phyloP scores from a whole-genome alignment of 2,113 vertebrate species.

The Microcebus lehilahytsara region DNA sequence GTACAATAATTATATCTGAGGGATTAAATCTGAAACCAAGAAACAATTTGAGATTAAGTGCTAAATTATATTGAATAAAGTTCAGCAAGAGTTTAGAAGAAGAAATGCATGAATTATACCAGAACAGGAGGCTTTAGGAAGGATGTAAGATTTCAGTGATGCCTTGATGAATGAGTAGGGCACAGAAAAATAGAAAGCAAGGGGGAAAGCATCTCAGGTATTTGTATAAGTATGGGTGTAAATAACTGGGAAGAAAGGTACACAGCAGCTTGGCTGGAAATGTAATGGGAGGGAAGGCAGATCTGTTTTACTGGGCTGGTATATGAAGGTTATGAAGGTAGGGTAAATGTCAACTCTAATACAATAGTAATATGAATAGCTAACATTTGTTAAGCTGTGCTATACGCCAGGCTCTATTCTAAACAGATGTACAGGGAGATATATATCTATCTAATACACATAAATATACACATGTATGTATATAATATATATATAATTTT shows the following conservation, averaged over 20 bases:
- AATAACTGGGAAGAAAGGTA: not conserved
- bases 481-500: not conserved
- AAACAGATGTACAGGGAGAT: not conserved
- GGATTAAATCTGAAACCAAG: conserved; percentile 32
- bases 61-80: conserved; percentile 21
- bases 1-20: not conserved
- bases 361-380: not conserved
- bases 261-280: not conserved
- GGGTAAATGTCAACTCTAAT: not conserved
- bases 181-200: not conserved
- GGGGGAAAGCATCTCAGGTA: not conserved
- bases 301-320: not conserved
- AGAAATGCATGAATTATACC: conserved; percentile 3
- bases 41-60: conserved; percentile 8
- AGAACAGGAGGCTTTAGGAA: not conserved
- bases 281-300: not conserved
- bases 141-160: not conserved
- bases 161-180: not conserved
- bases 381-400: not conserved
- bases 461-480: not conserved
- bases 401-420: not conserved
- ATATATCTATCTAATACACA: not conserved
- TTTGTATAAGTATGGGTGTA: not conserved
- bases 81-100: not conserved
- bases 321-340: not conserved